Percentiles rank a stretch among this genome's conserved stretches.
Evolutionary conservation across 2,113 vertebrate genomes (phyloP).

Genomic region (Lonchura striata): DNA sequence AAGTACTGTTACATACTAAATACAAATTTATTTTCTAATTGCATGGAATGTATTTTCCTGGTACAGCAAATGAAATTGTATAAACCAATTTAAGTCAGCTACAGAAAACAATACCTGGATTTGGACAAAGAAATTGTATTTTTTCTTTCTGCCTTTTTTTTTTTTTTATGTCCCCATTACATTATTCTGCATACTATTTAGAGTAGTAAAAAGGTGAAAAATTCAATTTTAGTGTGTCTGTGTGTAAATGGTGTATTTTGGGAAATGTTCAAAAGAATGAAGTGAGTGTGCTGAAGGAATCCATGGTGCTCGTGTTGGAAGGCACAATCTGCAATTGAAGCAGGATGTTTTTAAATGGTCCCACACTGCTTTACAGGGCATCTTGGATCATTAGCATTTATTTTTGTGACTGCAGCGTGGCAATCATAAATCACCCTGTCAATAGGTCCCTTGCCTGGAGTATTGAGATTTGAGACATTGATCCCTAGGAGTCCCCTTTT

Average conservation of each 20-base stretch:
- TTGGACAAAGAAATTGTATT: slow-evolving; percentile 10
- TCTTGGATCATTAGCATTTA: background rate
- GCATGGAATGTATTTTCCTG: background rate
- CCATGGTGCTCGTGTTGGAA: background rate
- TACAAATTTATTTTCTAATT: background rate
- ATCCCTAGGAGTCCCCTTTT: background rate
- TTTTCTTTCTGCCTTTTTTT: background rate
- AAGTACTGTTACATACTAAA: background rate
- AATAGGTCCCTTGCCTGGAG: background rate
- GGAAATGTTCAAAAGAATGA: background rate
- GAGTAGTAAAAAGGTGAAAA: background rate
- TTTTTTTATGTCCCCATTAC: background rate
- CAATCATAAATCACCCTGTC: background rate
- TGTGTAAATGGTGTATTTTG: background rate
- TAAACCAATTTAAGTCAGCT: background rate
- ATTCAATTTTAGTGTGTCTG: background rate
- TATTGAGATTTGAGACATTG: background rate
- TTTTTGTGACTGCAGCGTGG: background rate
- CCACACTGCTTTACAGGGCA: background rate
- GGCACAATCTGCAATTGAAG: background rate
- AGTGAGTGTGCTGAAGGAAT: background rate
- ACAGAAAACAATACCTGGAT: background rate
- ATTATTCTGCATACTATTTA: background rate
- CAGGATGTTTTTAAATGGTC: background rate
- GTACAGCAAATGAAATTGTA: background rate